Evolutionary conservation across 1,140 invertebrate species (phyloP), one percentile per base, ranked within the genome.

Genomic region (Hyles euphorbiae): DNA sequence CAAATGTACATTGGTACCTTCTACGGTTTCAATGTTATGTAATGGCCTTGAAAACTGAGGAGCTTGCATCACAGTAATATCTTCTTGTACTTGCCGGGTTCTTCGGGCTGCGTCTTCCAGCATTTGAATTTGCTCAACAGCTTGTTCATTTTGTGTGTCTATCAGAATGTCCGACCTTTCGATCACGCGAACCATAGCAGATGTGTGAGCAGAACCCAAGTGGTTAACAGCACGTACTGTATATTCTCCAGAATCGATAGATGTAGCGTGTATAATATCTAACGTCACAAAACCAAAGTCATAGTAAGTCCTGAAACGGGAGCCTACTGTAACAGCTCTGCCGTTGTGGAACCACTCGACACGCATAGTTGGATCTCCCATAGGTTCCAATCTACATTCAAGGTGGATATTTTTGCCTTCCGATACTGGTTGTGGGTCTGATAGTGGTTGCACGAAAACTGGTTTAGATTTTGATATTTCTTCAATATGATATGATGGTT

Each of bases 281-380:
- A 98, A 83, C 52, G 96, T 96, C 33, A 98, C 96, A 74, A 96
- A 97, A 9, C 97, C 97, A 81, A 98, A 98, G 72, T 98, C 97
- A 68, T 97, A 96, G 72, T 98, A 98, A n/a, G 97, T 98, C 76
- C 95, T 93, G 87, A 98, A 98, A 73, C 97, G 92, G 4, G 96
- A 98, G 51, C 95, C 95, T 57, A 97, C 94, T 6, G 95, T 96
- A 0, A 97, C 92, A 7, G 95, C 93, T 70, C 93, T 92, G 34
- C 96, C 97, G 88, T 98, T 98, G 63, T 96, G 95, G 90, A 95
- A 98, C 97, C 97, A 98, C 90, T 98, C 97, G 3, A 98, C 96
- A 74, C 95, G 91, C 95, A 98, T 97, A 1, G 96, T 97, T n/a
- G 96, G 96, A 89, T 98, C 97, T 33, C 95, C 96, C 93, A 97